Base-by-base conservation (phyloP, 1,140 invertebrate species). In the Danaus plexippus region DNA sequence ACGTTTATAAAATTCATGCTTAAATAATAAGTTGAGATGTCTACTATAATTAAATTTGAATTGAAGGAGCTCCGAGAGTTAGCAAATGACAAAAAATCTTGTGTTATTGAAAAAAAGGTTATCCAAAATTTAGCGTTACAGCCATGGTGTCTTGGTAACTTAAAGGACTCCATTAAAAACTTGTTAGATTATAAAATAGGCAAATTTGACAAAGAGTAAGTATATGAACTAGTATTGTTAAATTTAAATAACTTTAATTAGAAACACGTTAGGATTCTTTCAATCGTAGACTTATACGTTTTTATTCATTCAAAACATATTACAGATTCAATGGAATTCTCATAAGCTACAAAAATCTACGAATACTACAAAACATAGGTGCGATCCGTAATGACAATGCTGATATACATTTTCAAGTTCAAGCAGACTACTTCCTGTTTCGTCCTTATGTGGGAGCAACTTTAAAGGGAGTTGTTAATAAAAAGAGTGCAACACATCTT, bases 391-490 rank as follows among this genome's bases (percentile, higher is more conserved):
- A 89, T 63, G 90, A 92, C 57, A 88, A 85, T 63, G 86, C 80
- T 58, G 90, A 89, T 57, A 88, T 91, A 63, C 88, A 92, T 64
- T 73, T 91, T 45, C 88, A 92, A 77, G 85, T 92, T 11, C 85
- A 90, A 81, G 90, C 89, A 42, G 90, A 91, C 64, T 92, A 91
- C 77, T 92, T 90, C 76, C 76, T 92, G 57, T 93, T 93, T 73
- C 72, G 72, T 12, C 87, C 87, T 9, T 65, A 75, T 66, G 75
- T 86, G n/a, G 87, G 87, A 9, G 83, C 83, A 32, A 82, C 63
- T 13, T 63, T 89, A 57, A 80, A 69, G 75, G 92, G 92, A 22
- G 67, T 90, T 64, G 89, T 92, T 11, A 91, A 89, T 64, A 92
- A 91, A 73, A 91, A 89, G 66, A 88, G 86, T 50, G 65, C 80